These are phyloP conservation scores for Paguma larvata DNA, from an alignment of 2,797 vertebrate genomes.

Conservation along the genomic window DNA sequence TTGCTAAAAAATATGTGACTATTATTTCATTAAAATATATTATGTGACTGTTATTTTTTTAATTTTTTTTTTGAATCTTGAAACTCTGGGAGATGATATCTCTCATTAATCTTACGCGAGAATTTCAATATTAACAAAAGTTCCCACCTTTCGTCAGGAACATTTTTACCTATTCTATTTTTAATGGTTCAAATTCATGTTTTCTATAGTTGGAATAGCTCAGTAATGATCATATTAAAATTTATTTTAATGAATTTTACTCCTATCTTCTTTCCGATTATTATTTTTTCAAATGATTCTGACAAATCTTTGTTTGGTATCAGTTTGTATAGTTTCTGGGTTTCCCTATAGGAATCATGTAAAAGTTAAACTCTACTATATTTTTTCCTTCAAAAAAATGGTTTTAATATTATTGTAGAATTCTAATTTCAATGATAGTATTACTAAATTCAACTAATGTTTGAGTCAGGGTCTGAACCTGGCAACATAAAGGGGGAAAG, in stretches of 20 bases:
- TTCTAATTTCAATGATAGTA: conserved; percentile 46
- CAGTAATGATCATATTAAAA: conserved; percentile 4
- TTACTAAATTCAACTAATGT: conserved; percentile 45
- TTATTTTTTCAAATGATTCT: conserved; percentile 44
- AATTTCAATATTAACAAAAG: conserved; percentile 60
- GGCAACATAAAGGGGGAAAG: neutral
- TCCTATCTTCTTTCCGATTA: neutral
- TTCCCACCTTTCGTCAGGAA: neutral
- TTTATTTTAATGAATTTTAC: conserved; percentile 7
- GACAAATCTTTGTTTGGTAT: neutral
- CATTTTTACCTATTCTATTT: neutral
- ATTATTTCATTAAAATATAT: neutral
- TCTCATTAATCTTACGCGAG: neutral
- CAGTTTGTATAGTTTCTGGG: neutral
- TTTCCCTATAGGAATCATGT: neutral
- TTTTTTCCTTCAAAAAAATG: conserved; percentile 22
- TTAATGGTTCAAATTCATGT: conserved; percentile 30
- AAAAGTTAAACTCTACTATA: conserved; percentile 42
- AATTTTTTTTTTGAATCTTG: neutral
- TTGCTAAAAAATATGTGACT: conserved; percentile 25
- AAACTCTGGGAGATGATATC: neutral
- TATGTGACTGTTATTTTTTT: neutral
- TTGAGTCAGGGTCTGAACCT: conserved; percentile 34
- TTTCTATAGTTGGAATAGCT: conserved; percentile 15
- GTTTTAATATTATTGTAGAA: neutral